Base-by-base conservation (phyloP, 53 echinoderm and acorn worm genomes). In the Temnopleurus reevesii region DNA sequence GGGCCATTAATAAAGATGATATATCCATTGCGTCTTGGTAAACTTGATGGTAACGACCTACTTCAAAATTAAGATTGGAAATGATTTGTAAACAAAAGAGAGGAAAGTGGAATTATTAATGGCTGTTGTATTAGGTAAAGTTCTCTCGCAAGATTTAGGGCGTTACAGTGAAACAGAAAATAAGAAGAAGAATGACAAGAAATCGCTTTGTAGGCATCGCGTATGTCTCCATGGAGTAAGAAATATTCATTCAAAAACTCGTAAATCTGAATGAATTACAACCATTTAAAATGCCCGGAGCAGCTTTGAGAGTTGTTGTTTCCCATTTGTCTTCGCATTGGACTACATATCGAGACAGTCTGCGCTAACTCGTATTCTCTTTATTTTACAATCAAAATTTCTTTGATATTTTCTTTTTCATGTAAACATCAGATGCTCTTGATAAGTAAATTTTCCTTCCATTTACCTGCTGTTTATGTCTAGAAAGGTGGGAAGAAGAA, bases 81-180 rank as follows among this genome's bases (percentile, higher is more conserved):
- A 85, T 85, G 85, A 61, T 85, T 85, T 85, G 85, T 85, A 85
- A 85, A 85, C 85, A 85, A 46, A 59, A 33, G 44, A 60, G 85
- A 85, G 85, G 46, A 85, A 85, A 60, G 85, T 60, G 85, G 85
- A 60, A 85, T 85, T 85, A 85, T 85, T 85, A 60, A 85, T 85
- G 60, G 85, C 12, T 34, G 85, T 45, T 60, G 85, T 24, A 60
- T 44, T 85, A 47, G 60, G 59, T 71, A 71, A 60, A 85, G 35
- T 58, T 85, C 28, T 45, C 28, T 58, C 27, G 45, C 12, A 85
- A 85, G 85, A 85, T 85, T 85, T 85, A 85, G 85, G 59, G 85
- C 85, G 59, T 55, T 79, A 13, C 15, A 15, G 53, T 51, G 15
- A n/a, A n/a, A n/a, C n/a, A n/a, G 71, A 38, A 21, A 71, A 71